These are phyloP conservation scores for Nemotelus nigrinus DNA, from an alignment of 2,888 invertebrate genomes.

Conservation along the genomic window DNA sequence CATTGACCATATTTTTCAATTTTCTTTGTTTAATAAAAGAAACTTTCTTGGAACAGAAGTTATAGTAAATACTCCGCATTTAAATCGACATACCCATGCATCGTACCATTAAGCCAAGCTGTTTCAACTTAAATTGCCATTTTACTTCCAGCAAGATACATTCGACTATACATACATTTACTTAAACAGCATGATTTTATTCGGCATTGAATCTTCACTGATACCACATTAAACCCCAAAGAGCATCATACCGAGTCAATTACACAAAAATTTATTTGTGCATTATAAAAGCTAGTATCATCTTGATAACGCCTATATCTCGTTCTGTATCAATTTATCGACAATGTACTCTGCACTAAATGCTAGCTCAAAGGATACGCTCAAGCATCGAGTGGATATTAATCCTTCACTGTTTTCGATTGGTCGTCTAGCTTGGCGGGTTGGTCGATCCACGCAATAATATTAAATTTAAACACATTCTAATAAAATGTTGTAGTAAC, in stretches of 20 bases:
- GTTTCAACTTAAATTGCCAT: too few relatives aligned
- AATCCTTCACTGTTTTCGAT: not conserved
- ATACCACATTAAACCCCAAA: too few relatives aligned
- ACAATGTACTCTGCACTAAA: not conserved
- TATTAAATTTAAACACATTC: constrained; percentile 45
- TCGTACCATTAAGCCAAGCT: too few relatives aligned
- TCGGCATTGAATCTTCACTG: too few relatives aligned
- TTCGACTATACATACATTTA: too few relatives aligned
- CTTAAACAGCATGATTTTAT: too few relatives aligned
- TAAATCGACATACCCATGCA: too few relatives aligned
- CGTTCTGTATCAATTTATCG: constrained; percentile 17
- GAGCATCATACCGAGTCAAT: not conserved
- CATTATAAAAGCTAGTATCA: not conserved
- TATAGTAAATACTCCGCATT: too few relatives aligned
- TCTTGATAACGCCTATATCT: constrained; percentile 12
- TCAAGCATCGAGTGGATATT: not conserved
- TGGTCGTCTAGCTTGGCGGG: not conserved
- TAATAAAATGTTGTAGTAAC: constrained; percentile 43
- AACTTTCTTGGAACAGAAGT: too few relatives aligned
- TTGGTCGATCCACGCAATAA: constrained; percentile 26
- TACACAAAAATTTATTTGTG: not conserved
- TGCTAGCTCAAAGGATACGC: not conserved
- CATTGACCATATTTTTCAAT: too few relatives aligned
- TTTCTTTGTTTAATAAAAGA: too few relatives aligned
- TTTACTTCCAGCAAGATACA: too few relatives aligned